Base-by-base conservation (phyloP, 2,113 vertebrate species). In the Ginglymostoma cirratum region DNA sequence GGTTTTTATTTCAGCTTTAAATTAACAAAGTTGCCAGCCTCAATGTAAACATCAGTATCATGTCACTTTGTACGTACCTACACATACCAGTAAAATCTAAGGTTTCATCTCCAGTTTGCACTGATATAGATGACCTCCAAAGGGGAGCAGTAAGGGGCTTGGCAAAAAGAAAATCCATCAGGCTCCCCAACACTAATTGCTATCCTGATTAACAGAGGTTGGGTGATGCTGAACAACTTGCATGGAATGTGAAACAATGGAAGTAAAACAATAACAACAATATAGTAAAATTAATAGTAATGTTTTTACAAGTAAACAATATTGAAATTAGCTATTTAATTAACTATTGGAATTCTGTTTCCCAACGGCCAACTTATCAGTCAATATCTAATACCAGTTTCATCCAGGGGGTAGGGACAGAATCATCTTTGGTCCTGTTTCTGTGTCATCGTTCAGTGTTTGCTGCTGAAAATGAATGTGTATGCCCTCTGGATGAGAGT, bases 1-100 rank as follows among this genome's bases (percentile, higher is more conserved):
- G 65, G 30, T 92, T 92, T 92, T 90, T 17, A 65, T 61, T 72
- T 92, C 65, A 92, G 30, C 65, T 92, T 92, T 92, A n/a, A 92
- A 92, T 55, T 34, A 61, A n/a, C 30, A 15, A 65, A 65, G 5
- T 34, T 92, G 34, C 87, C 30, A 55, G 55, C n/a, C 27, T 65
- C 55, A 55, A 65, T n/a, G 61, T 92, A 34, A 92, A 55, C 30
- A n/a, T 55, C 78, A 80, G n/a, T 42, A n/a, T 65, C 89, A 55
- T 92, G 55, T 80, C n/a, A 80, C 15, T 42, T 0, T 92, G n/a
- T 12, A 30, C 34, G 48, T 52, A 52, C 6, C 48, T 52, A 27
- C 10, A 55, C 2, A 89, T 24, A 89, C 8, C 48, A 52, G 48
- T 52, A 89, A 55, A 89, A 24, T 27, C 76, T 12, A 80, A n/a